phyloP scores from a whole-genome alignment of 2,888 invertebrate genomes.

The Sycophila texana region DNA sequence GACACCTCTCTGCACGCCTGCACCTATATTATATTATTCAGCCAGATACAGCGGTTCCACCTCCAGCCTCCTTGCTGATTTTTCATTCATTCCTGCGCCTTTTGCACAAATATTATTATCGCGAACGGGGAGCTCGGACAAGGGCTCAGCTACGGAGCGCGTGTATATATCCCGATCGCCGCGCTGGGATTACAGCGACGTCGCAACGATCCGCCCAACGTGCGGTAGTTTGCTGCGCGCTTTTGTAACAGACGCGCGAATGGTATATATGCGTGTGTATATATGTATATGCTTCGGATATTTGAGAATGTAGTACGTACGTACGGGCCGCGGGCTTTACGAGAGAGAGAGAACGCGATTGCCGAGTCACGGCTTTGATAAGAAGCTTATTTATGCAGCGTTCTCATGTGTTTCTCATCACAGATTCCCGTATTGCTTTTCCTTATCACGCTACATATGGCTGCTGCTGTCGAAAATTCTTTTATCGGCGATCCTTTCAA shows the following conservation, averaged over 20 bases:
- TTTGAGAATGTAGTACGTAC: not conserved
- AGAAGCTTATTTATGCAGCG: not conserved
- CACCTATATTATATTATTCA: no score
- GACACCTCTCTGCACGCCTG: constrained; percentile 7
- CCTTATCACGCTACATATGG: not conserved
- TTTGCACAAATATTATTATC: no score
- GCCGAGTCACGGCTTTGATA: constrained; percentile 33
- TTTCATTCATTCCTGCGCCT: no score
- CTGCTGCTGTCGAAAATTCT: not conserved
- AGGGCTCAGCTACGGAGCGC: no score
- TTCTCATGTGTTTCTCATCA: not conserved
- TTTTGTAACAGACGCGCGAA: not conserved
- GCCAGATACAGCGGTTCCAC: not conserved
- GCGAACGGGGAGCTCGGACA: no score
- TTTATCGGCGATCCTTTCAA: no score
- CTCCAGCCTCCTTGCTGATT: not conserved
- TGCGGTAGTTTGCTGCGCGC: not conserved
- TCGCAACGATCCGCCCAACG: not conserved
- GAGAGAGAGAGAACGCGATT: not conserved
- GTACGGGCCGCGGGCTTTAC: not conserved
- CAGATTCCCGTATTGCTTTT: constrained; percentile 4
- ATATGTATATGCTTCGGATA: not conserved
- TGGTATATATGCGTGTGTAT: not conserved
- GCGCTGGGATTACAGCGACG: not conserved
- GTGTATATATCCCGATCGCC: no score